Base-by-base conservation (phyloP, 2,888 invertebrate genomes). In the Spilarctia lutea region DNA sequence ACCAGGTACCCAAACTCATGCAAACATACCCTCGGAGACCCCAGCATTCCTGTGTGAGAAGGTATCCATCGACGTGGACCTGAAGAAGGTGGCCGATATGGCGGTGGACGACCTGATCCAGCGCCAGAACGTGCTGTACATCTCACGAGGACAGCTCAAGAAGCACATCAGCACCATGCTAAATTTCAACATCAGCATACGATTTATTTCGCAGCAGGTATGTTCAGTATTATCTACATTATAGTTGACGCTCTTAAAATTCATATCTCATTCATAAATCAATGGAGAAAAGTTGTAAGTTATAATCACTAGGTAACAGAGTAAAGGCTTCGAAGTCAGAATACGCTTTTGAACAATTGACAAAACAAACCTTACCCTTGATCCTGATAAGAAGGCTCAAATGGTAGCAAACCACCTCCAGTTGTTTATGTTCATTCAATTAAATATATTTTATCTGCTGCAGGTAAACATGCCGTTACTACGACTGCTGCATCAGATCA, bases 391-490 rank as follows among this genome's bases (percentile, higher is more conserved):
- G 33, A 33, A 4, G 33, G 33, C 3, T 42, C 39, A 42, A 42
- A 10, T 24, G 7, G 52, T 56, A n/a, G n/a, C 56, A n/a, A 3
- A 56, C 33, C 33, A 33, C 33, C n/a, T 56, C 3, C n/a, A 10
- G 1, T n/a, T n/a, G n/a, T n/a, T n/a, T n/a, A n/a, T n/a, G n/a
- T n/a, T n/a, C n/a, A n/a, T n/a, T n/a, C n/a, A n/a, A n/a, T n/a
- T n/a, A n/a, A n/a, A n/a, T n/a, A n/a, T n/a, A n/a, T n/a, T 35
- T 35, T 35, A 56, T 45, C 11, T 10, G n/a, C 35, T 33, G 24
- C 79, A 97, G 97, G 97, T 99, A 2, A 99, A 99, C 92, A 99
- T 99, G 99, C 99, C 99, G 0, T 94, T 99, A 60, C 94, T 99
- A 68, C 96, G 99, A 71, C 96, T 99, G 72, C 96, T 99, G 76